phyloP scores from a whole-genome alignment of 2,113 vertebrate genomes.

The Chelonoidis abingdonii region DNA sequence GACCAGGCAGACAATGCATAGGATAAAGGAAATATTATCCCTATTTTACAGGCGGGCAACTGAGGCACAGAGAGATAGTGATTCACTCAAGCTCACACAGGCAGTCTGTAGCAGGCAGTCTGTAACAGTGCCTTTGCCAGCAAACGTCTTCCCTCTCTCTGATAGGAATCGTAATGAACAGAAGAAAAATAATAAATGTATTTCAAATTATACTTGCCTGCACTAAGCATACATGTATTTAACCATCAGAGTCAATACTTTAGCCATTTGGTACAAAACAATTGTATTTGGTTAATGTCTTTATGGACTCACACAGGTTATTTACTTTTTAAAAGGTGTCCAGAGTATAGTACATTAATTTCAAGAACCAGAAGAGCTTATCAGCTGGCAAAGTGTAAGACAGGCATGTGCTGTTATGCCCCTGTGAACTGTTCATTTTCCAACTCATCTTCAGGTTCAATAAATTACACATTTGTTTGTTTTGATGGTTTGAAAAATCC shows the following conservation, averaged over 20 bases:
- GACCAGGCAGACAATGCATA: background rate
- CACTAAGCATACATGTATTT: background rate
- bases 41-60: background rate
- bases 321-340: constrained; percentile 24
- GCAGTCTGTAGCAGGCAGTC: background rate
- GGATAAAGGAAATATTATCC: background rate
- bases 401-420: background rate
- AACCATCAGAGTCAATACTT: background rate
- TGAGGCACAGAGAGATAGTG: background rate
- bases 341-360: background rate
- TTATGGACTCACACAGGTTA: background rate
- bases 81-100: background rate
- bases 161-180: background rate
- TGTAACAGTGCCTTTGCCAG: background rate
- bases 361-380: background rate
- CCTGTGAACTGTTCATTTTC: constrained; percentile 38
- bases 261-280: background rate
- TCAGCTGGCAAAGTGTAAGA: background rate
- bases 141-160: background rate
- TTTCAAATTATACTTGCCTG: background rate
- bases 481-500: constrained; percentile 60
- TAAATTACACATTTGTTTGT: constrained; percentile 70
- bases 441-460: constrained; percentile 52
- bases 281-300: background rate
- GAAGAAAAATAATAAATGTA: background rate